Evolutionary conservation across 2,797 vertebrate species (phyloP).

Genomic region (Myripristis jacobus): DNA sequence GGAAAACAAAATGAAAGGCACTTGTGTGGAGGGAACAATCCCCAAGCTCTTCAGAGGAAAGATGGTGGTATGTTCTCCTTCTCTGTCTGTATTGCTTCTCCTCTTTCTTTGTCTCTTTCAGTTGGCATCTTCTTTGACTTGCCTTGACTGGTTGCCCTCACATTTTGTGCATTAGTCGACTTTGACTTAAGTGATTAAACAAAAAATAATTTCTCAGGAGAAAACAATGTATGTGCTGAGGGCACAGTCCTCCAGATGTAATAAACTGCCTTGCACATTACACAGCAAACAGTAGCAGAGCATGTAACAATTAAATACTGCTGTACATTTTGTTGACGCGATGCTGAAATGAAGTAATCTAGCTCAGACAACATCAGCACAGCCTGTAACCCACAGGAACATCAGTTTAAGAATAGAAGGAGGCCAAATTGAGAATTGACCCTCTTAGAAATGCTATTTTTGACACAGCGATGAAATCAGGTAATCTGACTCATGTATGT

Average conservation of each 20-base stretch:
- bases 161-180: not conserved
- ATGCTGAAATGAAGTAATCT: conserved; percentile 5
- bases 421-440: conserved; percentile 36
- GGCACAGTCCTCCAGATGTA: too few species aligned
- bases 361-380: not conserved
- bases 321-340: not conserved
- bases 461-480: conserved; percentile 7
- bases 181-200: too few species aligned
- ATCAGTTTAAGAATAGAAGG: conserved; percentile 48
- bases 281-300: too few species aligned
- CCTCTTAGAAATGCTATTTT: conserved; percentile 29
- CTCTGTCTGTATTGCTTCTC: not conserved
- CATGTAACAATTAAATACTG: not conserved
- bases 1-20: conserved; percentile 99
- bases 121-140: too few species aligned
- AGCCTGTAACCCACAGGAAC: conserved; percentile 21
- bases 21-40: conserved; percentile 99
- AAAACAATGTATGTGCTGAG: not conserved
- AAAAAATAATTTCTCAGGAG: too few species aligned
- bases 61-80: conserved; percentile 93
- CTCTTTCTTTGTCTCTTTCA: not conserved
- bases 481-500: conserved; percentile 13
- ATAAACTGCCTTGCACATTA: too few species aligned
- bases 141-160: not conserved
- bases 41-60: conserved; percentile 99